Percentiles rank a stretch among this genome's conserved stretches.
These are phyloP conservation scores for Erebia palarica DNA, from an alignment of 2,888 invertebrate genomes.

Conservation along the genomic window DNA sequence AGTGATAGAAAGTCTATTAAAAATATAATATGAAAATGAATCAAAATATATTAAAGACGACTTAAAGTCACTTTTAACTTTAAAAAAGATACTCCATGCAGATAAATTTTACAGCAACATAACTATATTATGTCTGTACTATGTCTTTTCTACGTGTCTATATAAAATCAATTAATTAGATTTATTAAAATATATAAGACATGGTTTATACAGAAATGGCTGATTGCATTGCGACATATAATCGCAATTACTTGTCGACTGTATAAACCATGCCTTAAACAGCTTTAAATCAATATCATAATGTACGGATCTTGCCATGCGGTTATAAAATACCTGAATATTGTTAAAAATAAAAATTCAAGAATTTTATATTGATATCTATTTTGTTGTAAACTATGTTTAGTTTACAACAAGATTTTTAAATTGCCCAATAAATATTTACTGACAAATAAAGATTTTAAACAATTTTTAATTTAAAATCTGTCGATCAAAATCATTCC, in stretches of 20 bases:
- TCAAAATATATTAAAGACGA: no score
- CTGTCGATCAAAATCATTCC: no score
- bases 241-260: no score
- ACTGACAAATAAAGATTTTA: no score
- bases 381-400: conserved; percentile 5
- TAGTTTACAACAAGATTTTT: no score
- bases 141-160: neutral
- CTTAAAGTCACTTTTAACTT: no score
- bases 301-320: conserved; percentile 40
- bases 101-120: conserved; percentile 14
- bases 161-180: conserved; percentile 20
- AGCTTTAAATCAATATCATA: conserved; percentile 40
- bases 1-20: no score
- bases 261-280: conserved; percentile 4
- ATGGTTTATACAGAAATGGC: neutral
- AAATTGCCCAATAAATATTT: no score
- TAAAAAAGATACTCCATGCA: neutral
- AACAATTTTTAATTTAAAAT: no score
- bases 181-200: neutral
- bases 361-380: conserved; percentile 18
- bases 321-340: conserved; percentile 13
- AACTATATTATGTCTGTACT: conserved; percentile 1
- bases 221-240: neutral
- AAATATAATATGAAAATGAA: no score
- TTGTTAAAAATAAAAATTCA: neutral